Evolutionary conservation across 1,140 invertebrate species (phyloP).

Genomic region (Hyphantria cunea): DNA sequence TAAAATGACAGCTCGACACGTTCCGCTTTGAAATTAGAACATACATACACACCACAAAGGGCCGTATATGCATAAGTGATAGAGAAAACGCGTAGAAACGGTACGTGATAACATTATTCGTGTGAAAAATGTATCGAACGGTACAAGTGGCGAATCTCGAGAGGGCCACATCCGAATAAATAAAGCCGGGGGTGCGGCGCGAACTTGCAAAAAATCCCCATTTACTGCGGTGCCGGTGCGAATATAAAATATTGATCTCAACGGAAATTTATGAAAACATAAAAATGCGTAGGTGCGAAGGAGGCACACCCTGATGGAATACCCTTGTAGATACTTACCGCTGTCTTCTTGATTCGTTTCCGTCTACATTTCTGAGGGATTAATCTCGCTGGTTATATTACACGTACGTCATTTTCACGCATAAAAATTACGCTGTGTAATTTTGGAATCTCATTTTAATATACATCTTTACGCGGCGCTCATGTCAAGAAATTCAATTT

Average conservation of each 20-base stretch:
- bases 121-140: conserved; percentile 64
- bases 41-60: conserved; percentile 11
- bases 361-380: conserved; percentile 31
- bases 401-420: conserved; percentile 26
- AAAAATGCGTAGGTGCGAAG: conserved; percentile 59
- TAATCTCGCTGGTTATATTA: conserved; percentile 31
- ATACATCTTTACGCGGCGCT: conserved; percentile 14
- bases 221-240: conserved; percentile 42
- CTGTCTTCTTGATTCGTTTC: conserved; percentile 32
- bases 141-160: conserved; percentile 55
- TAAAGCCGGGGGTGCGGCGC: conserved; percentile 42
- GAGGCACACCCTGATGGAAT: conserved; percentile 47
- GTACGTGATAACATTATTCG: conserved; percentile 62
- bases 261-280: conserved; percentile 71
- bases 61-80: conserved; percentile 25
- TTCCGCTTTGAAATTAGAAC: conserved; percentile 23
- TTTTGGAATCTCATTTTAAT: conserved; percentile 28
- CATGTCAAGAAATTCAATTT: conserved; percentile 40
- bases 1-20: conserved; percentile 14
- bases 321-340: conserved; percentile 42
- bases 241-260: conserved; percentile 71
- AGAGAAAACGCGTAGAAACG: conserved; percentile 26
- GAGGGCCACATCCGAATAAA: conserved; percentile 54
- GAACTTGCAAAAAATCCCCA: conserved; percentile 53
- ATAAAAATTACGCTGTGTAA: conserved; percentile 26